These are phyloP conservation scores for Motacilla alba DNA, from an alignment of 2,113 vertebrate species.

Conservation along the genomic window DNA sequence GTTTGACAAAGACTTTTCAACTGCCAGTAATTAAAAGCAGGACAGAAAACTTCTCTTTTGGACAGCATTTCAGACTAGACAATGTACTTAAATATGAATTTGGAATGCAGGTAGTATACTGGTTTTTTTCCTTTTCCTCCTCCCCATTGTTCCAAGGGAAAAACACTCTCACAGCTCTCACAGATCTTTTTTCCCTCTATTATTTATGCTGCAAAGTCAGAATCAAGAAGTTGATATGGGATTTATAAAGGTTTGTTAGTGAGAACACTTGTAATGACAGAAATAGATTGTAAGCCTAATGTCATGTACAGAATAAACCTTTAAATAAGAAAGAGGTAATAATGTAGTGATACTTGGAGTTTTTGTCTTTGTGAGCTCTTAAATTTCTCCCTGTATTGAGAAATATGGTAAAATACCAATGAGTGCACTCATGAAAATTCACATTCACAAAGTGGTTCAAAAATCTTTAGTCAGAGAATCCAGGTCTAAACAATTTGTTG, in stretches of 20 bases:
- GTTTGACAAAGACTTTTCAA: not conserved
- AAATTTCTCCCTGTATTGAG: not conserved
- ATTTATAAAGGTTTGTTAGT: not conserved
- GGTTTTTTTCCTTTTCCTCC: not conserved
- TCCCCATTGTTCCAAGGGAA: not conserved
- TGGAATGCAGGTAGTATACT: not conserved
- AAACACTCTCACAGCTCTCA: not conserved
- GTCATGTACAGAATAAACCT: not conserved
- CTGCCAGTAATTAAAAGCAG: not conserved
- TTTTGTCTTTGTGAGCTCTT: not conserved
- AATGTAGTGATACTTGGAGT: not conserved
- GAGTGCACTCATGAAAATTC: not conserved
- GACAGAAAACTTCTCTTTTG: not conserved
- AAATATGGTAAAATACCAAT: not conserved
- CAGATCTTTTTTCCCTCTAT: not conserved
- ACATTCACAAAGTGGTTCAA: not conserved
- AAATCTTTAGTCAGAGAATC: not conserved
- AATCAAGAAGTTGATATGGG: not conserved
- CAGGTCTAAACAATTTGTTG: not conserved
- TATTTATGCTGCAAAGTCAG: not conserved
- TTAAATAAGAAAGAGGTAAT: not conserved
- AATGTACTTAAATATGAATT: not conserved
- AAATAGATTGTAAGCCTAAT: not conserved
- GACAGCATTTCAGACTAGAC: not conserved
- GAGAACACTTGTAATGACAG: not conserved